phyloP scores from a whole-genome alignment of 2,888 invertebrate genomes.

The Ophion obscuratus region DNA sequence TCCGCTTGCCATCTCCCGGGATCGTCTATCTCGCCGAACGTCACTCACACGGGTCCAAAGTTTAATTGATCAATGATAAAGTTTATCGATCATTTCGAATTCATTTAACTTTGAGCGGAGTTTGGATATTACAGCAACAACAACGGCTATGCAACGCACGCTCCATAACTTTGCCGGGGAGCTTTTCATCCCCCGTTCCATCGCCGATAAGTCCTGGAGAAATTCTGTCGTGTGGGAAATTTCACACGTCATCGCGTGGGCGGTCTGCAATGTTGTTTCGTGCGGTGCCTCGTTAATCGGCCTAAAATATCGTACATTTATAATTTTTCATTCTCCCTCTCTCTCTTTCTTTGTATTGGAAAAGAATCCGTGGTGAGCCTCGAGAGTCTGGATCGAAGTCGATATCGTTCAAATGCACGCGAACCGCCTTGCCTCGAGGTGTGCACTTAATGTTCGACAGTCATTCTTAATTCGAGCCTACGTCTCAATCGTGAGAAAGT shows the following conservation, averaged over 20 bases:
- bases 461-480: conserved; percentile 70
- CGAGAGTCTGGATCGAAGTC: conserved; percentile 46
- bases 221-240: neutral
- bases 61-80: conserved; percentile 85
- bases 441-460: conserved; percentile 49
- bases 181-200: conserved; percentile 27
- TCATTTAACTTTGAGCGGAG: conserved; percentile 83
- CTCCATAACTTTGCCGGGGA: conserved; percentile 7
- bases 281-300: no score
- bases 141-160: conserved; percentile 22
- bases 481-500: conserved; percentile 70
- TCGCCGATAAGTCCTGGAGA: neutral
- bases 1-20: conserved; percentile 55
- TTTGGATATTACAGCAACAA: conserved; percentile 75
- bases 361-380: conserved; percentile 1
- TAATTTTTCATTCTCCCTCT: neutral
- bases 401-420: conserved; percentile 72
- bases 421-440: conserved; percentile 10
- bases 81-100: conserved; percentile 84
- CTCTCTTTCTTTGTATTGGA: conserved; percentile 7
- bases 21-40: conserved; percentile 67
- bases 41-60: conserved; percentile 83
- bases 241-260: neutral
- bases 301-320: neutral
- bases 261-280: neutral